Evolutionary conservation across 2,797 vertebrate species (phyloP).

Genomic region (Bryconaethiops microstoma): DNA sequence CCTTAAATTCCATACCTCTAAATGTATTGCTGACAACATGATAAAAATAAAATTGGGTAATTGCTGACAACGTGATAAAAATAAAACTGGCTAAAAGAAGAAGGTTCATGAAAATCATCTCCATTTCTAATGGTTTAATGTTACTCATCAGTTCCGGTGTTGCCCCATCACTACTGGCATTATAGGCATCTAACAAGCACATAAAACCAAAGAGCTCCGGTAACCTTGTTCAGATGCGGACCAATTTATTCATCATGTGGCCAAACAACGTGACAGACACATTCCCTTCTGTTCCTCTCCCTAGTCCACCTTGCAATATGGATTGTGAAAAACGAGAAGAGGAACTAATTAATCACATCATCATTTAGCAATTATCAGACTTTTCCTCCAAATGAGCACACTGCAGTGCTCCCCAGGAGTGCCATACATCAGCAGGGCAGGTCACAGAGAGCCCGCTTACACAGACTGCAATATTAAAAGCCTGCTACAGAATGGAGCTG

Average conservation of each 20-base stretch:
- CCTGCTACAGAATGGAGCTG: slow-evolving; percentile 58
- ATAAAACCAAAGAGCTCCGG: slow-evolving; percentile 31
- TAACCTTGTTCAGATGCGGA: slow-evolving; percentile 46
- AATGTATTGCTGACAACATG: no score
- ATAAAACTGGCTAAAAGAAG: no score
- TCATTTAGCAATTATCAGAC: slow-evolving; percentile 76
- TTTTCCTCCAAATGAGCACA: slow-evolving; percentile 63
- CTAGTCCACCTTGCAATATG: slow-evolving; percentile 22
- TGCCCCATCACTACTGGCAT: no score
- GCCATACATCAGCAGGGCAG: slow-evolving; percentile 71
- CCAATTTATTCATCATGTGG: slow-evolving; percentile 44
- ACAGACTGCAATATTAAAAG: slow-evolving; percentile 67
- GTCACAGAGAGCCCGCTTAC: slow-evolving; percentile 59
- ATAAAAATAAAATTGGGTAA: no score
- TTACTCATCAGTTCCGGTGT: no score
- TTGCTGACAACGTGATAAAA: no score
- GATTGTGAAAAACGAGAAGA: slow-evolving; percentile 56
- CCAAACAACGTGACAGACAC: slow-evolving; percentile 54
- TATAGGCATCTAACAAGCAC: neutral
- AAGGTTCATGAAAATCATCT: no score
- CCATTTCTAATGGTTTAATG: no score
- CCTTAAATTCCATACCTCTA: no score
- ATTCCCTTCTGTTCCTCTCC: neutral
- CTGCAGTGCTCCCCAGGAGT: slow-evolving; percentile 68
- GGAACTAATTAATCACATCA: slow-evolving; percentile 79